A percentile compares a stretch with the other conserved stretches of the same genome.
These are phyloP conservation scores for Ibidorhyncha struthersii DNA, from an alignment of 2,113 vertebrate species.

Conservation along the genomic window DNA sequence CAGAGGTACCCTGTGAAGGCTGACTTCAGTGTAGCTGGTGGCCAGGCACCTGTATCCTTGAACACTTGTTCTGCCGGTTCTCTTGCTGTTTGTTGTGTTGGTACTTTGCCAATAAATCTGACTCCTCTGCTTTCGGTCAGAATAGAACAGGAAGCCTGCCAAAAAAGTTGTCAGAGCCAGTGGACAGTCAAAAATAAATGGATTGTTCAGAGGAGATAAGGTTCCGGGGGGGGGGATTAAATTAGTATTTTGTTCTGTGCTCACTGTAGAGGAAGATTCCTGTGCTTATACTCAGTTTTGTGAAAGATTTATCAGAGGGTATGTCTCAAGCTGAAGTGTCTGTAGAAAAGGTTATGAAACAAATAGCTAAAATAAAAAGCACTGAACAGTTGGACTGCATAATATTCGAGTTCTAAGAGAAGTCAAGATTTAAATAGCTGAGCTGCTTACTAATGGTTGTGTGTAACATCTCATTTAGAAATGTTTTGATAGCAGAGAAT, in stretches of 20 bases:
- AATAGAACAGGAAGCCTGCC: background rate
- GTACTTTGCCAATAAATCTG: background rate
- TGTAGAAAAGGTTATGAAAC: background rate
- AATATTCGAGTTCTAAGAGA: background rate
- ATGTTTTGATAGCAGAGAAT: background rate
- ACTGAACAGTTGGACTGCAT: background rate
- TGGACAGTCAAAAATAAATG: background rate
- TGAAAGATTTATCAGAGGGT: background rate
- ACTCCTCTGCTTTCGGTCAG: background rate
- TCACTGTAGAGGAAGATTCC: background rate
- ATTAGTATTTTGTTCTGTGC: background rate
- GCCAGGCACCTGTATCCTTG: background rate
- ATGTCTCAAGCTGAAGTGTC: background rate
- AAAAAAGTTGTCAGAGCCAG: background rate
- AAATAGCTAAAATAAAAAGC: background rate
- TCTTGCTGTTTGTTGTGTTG: background rate
- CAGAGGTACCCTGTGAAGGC: background rate
- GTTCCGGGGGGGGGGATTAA: background rate
- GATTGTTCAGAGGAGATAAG: background rate
- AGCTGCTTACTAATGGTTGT: background rate
- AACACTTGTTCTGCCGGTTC: background rate
- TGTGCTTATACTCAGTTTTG: background rate
- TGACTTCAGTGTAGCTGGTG: rapidly evolving
- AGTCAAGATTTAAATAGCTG: background rate
- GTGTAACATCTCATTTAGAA: background rate